phyloP scores from a whole-genome alignment of 2,888 invertebrate species.

The Calephelis perditalis region DNA sequence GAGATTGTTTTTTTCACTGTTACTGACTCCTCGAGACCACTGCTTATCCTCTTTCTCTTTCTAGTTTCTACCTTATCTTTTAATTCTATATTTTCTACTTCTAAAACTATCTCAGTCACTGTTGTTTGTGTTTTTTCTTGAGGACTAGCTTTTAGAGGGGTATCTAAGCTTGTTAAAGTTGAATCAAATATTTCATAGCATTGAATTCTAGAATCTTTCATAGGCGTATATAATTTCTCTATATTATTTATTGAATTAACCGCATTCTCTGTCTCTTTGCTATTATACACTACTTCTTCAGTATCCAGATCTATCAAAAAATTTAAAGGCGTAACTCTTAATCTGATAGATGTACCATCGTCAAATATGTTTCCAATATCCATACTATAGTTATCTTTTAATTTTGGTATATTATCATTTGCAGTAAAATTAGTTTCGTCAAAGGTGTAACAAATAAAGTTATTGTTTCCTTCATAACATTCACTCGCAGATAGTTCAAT shows the following conservation, averaged over 20 bases:
- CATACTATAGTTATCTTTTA: conserved; percentile 65
- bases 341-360: conserved; percentile 52
- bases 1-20: conserved; percentile 51
- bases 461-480: conserved; percentile 51
- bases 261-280: conserved; percentile 56
- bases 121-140: conserved; percentile 36
- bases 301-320: conserved; percentile 44
- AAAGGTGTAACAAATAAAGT: conserved; percentile 45
- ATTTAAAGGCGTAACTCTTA: conserved; percentile 50
- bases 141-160: conserved; percentile 56
- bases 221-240: conserved; percentile 58
- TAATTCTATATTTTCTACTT: conserved; percentile 45
- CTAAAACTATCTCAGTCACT: conserved; percentile 52
- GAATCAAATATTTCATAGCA: conserved; percentile 68
- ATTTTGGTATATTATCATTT: conserved; percentile 36
- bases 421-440: conserved; percentile 39
- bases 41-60: conserved; percentile 54
- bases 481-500: conserved; percentile 53
- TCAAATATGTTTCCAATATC: conserved; percentile 55
- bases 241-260: conserved; percentile 54
- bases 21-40: conserved; percentile 43
- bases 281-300: conserved; percentile 36
- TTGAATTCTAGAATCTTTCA: conserved; percentile 53
- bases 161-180: conserved; percentile 65
- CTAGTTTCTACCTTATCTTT: conserved; percentile 41